These are phyloP conservation scores for Tragelaphus imberbis DNA, from an alignment of 2,113 vertebrate species.

Conservation along the genomic window DNA sequence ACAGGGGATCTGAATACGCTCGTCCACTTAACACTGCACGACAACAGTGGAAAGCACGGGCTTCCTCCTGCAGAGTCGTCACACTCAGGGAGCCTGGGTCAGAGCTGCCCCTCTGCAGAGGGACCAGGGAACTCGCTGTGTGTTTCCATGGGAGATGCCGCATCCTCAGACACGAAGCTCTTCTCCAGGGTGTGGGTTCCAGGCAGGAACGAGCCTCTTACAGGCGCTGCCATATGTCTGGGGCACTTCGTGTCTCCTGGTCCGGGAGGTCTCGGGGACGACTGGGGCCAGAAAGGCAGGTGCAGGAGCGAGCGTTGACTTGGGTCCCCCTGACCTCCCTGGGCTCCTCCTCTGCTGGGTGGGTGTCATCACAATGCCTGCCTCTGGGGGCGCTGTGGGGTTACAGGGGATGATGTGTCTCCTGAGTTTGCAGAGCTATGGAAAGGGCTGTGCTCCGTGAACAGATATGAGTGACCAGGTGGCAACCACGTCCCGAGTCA, in stretches of 20 bases:
- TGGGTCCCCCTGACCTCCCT: neutral
- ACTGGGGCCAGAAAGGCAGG: neutral
- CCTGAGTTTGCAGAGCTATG: neutral
- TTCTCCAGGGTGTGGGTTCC: neutral
- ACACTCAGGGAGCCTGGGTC: rapidly evolving
- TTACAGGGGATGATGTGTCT: neutral
- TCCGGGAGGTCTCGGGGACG: neutral
- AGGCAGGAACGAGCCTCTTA: rapidly evolving
- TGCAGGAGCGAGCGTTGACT: rapidly evolving
- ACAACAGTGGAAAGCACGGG: rapidly evolving
- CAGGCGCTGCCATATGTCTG: neutral
- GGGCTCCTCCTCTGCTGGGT: neutral
- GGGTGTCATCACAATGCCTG: neutral
- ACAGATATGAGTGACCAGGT: neutral
- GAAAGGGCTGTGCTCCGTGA: neutral
- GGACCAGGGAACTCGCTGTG: rapidly evolving
- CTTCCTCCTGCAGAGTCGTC: too few relatives aligned
- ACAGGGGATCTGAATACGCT: rapidly evolving
- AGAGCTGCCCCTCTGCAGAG: neutral
- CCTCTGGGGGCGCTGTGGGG: neutral
- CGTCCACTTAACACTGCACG: rapidly evolving
- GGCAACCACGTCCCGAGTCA: rapidly evolving
- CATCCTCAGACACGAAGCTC: rapidly evolving
- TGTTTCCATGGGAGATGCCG: rapidly evolving
- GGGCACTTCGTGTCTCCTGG: neutral